These are phyloP conservation scores for Epizoanthus ramosus DNA, from an alignment of 92 coral and sea anemone species.

Conservation along the genomic window DNA sequence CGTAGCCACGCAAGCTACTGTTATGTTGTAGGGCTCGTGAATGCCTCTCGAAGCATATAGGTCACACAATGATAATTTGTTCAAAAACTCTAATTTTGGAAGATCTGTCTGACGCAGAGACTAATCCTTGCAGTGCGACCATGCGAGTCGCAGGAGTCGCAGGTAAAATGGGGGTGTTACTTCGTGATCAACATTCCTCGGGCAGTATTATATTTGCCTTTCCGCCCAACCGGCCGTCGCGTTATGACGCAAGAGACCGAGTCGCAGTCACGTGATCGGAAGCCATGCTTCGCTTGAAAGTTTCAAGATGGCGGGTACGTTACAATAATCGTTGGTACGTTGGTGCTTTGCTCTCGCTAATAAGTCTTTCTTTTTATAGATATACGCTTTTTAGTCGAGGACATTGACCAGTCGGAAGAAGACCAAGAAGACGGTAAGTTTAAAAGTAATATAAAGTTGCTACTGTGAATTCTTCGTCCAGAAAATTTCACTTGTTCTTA, in stretches of 20 bases:
- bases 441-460: not conserved
- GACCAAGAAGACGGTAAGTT: constrained; percentile 96
- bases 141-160: too few relatives aligned
- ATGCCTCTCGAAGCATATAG: too few relatives aligned
- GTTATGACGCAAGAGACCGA: constrained; percentile 33
- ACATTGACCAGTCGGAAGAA: constrained; percentile 82
- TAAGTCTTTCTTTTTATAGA: constrained; percentile 68
- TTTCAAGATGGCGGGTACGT: constrained; percentile 99
- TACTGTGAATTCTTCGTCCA: constrained; percentile 14
- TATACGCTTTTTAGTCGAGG: constrained; percentile 92
- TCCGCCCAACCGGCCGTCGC: not conserved
- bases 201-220: not conserved
- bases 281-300: constrained; percentile 85
- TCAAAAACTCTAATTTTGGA: too few relatives aligned
- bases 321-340: constrained; percentile 61
- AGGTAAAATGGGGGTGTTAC: too few relatives aligned
- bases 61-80: too few relatives aligned
- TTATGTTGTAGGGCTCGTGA: too few relatives aligned
- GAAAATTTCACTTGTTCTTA: constrained; percentile 35
- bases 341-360: constrained; percentile 56
- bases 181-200: too few relatives aligned
- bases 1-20: too few relatives aligned
- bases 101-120: too few relatives aligned
- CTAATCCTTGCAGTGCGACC: too few relatives aligned
- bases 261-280: constrained; percentile 78